Evolutionary conservation across 2,113 vertebrate species (phyloP).

Genomic region (Salvator merianae): DNA sequence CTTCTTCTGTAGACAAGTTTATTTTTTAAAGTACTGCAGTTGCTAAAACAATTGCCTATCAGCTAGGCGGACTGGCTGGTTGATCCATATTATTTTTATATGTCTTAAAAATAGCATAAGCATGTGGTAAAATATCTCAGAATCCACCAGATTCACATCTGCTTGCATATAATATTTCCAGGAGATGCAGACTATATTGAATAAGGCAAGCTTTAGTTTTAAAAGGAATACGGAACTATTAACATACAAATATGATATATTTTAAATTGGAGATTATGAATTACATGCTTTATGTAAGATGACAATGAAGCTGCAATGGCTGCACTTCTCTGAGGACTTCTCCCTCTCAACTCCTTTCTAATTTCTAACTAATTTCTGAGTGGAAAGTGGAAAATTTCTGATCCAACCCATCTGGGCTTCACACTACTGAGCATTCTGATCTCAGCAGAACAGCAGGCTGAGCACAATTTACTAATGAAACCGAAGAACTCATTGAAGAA

Average conservation of each 20-base stretch:
- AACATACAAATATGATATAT: background rate
- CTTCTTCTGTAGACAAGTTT: too few relatives aligned
- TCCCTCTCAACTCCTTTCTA: background rate
- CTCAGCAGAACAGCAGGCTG: constrained; percentile 34
- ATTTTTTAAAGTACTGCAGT: too few relatives aligned
- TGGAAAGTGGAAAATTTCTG: constrained; percentile 62
- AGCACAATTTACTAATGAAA: constrained; percentile 44
- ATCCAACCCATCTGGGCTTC: constrained; percentile 56
- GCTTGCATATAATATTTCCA: too few relatives aligned
- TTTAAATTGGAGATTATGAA: background rate
- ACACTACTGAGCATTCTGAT: background rate
- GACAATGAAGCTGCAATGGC: constrained; percentile 20
- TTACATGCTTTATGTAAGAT: constrained; percentile 23
- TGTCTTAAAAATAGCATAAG: too few relatives aligned
- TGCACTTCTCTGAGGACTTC: constrained; percentile 23
- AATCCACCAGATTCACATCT: too few relatives aligned
- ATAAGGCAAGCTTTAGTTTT: background rate
- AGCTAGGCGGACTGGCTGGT: too few relatives aligned
- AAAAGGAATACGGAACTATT: background rate
- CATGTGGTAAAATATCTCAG: too few relatives aligned
- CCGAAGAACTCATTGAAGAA: constrained; percentile 32
- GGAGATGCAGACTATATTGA: background rate
- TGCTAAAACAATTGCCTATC: too few relatives aligned
- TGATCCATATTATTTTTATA: too few relatives aligned
- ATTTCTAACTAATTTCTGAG: constrained; percentile 39